Conservation (phyloP, 2,113 vertebrate genomes). For the Perca flavescens region DNA sequence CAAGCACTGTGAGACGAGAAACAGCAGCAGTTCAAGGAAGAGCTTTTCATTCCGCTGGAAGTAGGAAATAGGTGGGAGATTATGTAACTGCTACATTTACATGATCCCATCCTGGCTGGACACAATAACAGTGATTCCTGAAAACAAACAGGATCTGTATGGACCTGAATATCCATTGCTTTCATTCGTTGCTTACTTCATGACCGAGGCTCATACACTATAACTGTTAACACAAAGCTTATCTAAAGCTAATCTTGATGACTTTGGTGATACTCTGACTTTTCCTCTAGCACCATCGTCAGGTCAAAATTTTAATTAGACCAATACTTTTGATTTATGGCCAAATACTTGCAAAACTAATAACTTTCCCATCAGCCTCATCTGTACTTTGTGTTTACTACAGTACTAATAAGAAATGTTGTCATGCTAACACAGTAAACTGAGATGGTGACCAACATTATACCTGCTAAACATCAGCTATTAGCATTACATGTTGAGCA, state of each 20-base stretch:
- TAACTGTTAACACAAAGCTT: background rate
- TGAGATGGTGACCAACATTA: background rate
- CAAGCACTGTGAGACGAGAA: constrained; percentile 17
- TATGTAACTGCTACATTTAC: background rate
- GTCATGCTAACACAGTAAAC: background rate
- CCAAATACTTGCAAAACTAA: background rate
- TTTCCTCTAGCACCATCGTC: background rate
- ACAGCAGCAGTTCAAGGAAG: background rate
- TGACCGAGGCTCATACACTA: background rate
- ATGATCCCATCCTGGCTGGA: background rate
- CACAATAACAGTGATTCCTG: background rate
- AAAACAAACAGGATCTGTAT: background rate
- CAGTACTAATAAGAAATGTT: background rate
- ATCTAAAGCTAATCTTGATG: background rate
- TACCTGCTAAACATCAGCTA: background rate
- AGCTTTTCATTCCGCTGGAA: constrained; percentile 9
- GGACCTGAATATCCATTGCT: background rate
- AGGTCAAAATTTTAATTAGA: background rate
- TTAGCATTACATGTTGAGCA: background rate
- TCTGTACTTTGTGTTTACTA: too few relatives aligned
- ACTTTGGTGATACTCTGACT: background rate
- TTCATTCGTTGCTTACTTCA: background rate
- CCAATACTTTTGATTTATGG: background rate
- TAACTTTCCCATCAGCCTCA: background rate
- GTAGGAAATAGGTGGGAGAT: constrained; percentile 26